Percentiles rank a stretch among this genome's conserved stretches.
Conservation (phyloP, 2,113 vertebrate genomes). For the Irena cyanogastra region DNA sequence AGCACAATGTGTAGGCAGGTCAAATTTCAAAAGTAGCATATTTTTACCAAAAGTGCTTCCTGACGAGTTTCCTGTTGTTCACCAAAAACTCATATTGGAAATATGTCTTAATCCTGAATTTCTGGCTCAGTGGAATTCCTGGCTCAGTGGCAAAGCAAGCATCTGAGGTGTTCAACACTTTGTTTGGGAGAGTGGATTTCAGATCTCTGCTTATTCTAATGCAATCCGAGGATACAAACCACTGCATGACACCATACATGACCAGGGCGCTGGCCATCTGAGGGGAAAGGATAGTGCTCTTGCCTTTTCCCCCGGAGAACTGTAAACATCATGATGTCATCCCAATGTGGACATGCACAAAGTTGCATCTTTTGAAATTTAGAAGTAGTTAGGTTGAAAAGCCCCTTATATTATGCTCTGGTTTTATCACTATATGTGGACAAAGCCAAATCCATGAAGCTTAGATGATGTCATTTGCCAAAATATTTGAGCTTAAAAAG, state of each 20-base stretch:
- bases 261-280: not conserved
- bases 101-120: not conserved
- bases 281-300: not conserved
- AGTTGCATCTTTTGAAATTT: not conserved
- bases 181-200: not conserved
- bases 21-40: not conserved
- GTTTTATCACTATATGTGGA: not conserved
- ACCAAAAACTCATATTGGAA: not conserved
- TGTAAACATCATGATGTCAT: not conserved
- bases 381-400: not conserved
- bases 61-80: not conserved
- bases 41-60: not conserved
- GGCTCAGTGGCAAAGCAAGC: not conserved
- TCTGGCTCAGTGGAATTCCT: not conserved
- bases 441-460: not conserved
- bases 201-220: not conserved
- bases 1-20: not conserved
- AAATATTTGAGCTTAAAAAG: not conserved
- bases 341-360: not conserved
- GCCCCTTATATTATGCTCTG: not conserved
- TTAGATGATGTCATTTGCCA: not conserved
- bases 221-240: not conserved
- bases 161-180: not conserved
- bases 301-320: not conserved
- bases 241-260: too few species aligned